A percentile compares a stretch with the other conserved stretches of the same genome.
Conservation (phyloP, 1,140 invertebrate genomes). For the Lepidurus packardi region DNA sequence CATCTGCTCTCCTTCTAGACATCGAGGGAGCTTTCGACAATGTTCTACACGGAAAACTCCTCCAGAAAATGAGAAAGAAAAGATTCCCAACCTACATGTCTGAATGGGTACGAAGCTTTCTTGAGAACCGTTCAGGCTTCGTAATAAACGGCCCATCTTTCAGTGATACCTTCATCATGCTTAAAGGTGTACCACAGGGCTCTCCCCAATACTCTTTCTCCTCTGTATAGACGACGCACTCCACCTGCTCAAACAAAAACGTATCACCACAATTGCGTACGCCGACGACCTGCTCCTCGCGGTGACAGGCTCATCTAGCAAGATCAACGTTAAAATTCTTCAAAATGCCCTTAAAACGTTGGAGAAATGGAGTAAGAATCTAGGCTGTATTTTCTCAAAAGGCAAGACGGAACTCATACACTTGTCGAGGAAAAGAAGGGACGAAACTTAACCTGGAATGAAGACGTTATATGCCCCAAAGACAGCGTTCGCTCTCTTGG, state of each 20-base stretch:
- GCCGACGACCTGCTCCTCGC: slow-evolving; percentile 27
- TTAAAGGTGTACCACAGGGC: slow-evolving; percentile 21
- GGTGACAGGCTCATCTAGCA: background rate
- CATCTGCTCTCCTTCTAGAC: slow-evolving; percentile 8
- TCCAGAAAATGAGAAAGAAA: background rate
- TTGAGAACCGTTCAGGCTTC: background rate
- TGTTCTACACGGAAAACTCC: background rate
- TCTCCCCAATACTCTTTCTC: slow-evolving; percentile 22
- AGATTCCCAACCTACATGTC: background rate
- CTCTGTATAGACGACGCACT: slow-evolving; percentile 21
- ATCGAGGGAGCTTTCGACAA: slow-evolving; percentile 27
- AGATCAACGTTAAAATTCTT: slow-evolving; percentile 15
- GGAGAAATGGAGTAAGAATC: slow-evolving; percentile 10
- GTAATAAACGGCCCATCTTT: background rate
- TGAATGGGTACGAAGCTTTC: background rate
- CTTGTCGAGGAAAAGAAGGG: background rate
- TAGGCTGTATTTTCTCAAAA: background rate
- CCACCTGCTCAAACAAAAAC: slow-evolving; percentile 3
- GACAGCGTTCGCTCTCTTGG: slow-evolving; percentile 8
- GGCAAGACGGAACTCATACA: slow-evolving; percentile 25
- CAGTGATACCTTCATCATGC: background rate
- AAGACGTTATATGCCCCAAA: background rate
- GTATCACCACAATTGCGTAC: background rate
- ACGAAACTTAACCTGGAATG: slow-evolving; percentile 12
- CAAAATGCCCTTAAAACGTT: slow-evolving; percentile 22